phyloP scores from a whole-genome alignment of 2,113 vertebrate species.

The Corythoichthys intestinalis region DNA sequence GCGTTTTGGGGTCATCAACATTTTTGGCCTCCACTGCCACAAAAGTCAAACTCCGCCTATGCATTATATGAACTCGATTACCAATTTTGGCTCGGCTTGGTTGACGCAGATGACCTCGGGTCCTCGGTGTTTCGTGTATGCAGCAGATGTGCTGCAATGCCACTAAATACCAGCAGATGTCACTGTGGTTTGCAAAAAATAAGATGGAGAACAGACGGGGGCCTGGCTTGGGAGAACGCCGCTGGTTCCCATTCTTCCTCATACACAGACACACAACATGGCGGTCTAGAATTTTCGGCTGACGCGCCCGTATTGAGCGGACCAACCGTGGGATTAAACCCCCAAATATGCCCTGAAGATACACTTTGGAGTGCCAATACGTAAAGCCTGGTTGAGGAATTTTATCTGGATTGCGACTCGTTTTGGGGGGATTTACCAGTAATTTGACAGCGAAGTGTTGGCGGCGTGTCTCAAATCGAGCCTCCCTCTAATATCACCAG shows the following conservation, averaged over 20 bases:
- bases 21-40: too few species aligned
- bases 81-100: not conserved
- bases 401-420: not conserved
- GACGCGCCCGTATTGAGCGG: constrained; percentile 73
- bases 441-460: constrained; percentile 53
- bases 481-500: constrained; percentile 61
- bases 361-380: not conserved
- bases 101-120: not conserved
- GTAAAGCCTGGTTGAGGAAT: not conserved
- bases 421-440: constrained; percentile 40
- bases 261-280: constrained; percentile 78
- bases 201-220: constrained; percentile 41
- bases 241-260: constrained; percentile 74
- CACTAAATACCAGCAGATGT: constrained; percentile 43
- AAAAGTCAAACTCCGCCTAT: too few species aligned
- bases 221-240: constrained; percentile 68
- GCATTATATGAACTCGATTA: too few species aligned
- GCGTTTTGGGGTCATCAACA: too few species aligned
- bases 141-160: not conserved
- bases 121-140: not conserved
- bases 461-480: constrained; percentile 58
- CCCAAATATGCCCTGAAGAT: constrained; percentile 32
- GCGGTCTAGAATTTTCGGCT: constrained; percentile 74
- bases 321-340: constrained; percentile 62
- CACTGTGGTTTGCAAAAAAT: constrained; percentile 35